Conservation (phyloP, 2,797 vertebrate species). For the Mus spretus region DNA sequence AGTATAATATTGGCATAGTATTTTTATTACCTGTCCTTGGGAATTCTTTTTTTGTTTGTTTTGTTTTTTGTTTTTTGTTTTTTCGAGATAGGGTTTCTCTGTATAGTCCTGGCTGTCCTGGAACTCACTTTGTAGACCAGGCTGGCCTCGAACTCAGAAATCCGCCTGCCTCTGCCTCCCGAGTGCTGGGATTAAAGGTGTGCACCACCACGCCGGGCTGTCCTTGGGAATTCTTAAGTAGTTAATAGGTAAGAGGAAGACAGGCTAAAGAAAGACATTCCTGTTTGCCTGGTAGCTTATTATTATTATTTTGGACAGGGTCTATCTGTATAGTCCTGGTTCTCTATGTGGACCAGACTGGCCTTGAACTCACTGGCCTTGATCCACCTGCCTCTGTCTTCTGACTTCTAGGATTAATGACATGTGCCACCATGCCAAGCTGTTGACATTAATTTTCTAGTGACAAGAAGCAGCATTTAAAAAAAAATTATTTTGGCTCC, state of each 20-base stretch:
- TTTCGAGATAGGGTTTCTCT: too few species aligned
- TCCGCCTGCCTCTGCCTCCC: too few species aligned
- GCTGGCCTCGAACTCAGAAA: too few species aligned
- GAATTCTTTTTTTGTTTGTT: neutral
- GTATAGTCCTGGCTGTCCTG: too few species aligned
- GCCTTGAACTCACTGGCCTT: neutral
- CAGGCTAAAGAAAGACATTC: neutral
- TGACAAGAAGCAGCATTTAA: neutral
- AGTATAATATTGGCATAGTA: neutral
- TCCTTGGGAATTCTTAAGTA: neutral
- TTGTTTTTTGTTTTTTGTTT: too few species aligned
- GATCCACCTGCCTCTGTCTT: neutral
- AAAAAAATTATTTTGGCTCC: neutral
- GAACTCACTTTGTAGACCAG: too few species aligned
- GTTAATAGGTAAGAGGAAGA: neutral
- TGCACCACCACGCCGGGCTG: too few species aligned
- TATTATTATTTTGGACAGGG: neutral
- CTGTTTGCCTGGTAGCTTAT: neutral
- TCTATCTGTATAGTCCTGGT: neutral
- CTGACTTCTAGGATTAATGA: neutral
- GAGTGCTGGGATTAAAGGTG: too few species aligned
- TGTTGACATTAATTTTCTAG: neutral
- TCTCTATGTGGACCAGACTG: neutral
- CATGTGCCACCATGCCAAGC: neutral
- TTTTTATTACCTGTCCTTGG: neutral